Base-by-base conservation (phyloP, 2,888 invertebrate species). In the Cylindroiulus punctatus region DNA sequence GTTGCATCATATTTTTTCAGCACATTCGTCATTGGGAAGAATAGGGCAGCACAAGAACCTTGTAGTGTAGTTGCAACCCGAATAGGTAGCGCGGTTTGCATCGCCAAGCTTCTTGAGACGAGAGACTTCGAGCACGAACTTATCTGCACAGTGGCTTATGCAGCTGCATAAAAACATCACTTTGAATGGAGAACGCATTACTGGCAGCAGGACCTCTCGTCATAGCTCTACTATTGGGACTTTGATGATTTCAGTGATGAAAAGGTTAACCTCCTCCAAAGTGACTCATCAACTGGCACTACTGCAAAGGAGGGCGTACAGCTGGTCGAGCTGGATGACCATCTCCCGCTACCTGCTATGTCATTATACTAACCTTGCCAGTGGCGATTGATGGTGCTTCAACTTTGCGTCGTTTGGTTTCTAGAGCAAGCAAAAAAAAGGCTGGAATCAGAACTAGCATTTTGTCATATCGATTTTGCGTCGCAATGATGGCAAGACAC, bases 331-430 rank as follows among this genome's bases (percentile, higher is more conserved):
- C 36, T 84, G 47, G 47, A 47, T 44, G 47, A 47, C 36, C 47
- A 84, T 84, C 84, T 84, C 52, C 22, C 30, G n/a, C 40, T 44
- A 36, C 86, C 86, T 84, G 47, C 76, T 22, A 86, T 65, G 85
- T 85, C 84, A 87, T 84, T 85, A 87, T 87, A 87, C 87, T 87
- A 87, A 87, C 87, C 87, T 87, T 87, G 87, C 85, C 87, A 82
- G 86, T 14, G 57, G 42, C 4, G 44, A 84, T 57, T 26, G 84
- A 81, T 17, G 85, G 87, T 26, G 82, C 30, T 94, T 96, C 96
- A 92, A 96, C 91, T 94, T 96, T 96, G 92, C 96, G 94, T 92
- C 96, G 93, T 93, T 96, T 96, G 90, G 94, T 93, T 92, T 96
- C 96, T 94, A 92, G 86, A 90, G 91, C 87, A 89, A 87, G 87